Conservation (phyloP, 2,797 vertebrate genomes). For the Eleutherodactylus coqui region DNA sequence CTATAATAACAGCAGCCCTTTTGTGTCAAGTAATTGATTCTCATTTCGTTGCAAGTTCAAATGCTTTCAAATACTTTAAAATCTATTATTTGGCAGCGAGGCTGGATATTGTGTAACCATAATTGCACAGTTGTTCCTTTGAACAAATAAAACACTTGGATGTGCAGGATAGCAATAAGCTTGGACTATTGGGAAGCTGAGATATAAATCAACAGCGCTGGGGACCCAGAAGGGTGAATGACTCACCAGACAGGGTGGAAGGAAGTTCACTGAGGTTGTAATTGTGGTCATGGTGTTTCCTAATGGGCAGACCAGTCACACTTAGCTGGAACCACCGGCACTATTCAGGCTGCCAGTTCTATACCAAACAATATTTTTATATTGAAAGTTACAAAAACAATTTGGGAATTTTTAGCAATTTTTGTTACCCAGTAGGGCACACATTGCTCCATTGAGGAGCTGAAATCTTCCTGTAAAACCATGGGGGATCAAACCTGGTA, state of each 20-base stretch:
- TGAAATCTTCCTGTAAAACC: no score
- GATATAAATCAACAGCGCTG: slow-evolving; percentile 36
- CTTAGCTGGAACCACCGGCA: slow-evolving; percentile 27
- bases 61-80: slow-evolving; percentile 49
- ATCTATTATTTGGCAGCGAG: slow-evolving; percentile 41
- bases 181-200: slow-evolving; percentile 22
- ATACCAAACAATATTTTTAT: slow-evolving; percentile 37
- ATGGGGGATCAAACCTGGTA: no score
- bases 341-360: slow-evolving; percentile 11
- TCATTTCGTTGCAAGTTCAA: slow-evolving; percentile 36
- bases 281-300: slow-evolving; percentile 37
- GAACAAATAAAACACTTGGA: slow-evolving; percentile 40
- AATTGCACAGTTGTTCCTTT: slow-evolving; percentile 37
- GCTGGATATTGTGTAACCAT: slow-evolving; percentile 39
- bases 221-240: slow-evolving; percentile 37
- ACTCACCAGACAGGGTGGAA: slow-evolving; percentile 31
- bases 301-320: slow-evolving; percentile 22
- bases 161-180: background rate
- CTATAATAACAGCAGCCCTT: slow-evolving; percentile 36
- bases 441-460: no score
- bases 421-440: background rate
- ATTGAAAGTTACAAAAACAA: slow-evolving; percentile 12
- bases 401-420: background rate
- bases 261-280: slow-evolving; percentile 44
- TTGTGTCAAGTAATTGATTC: slow-evolving; percentile 43